These are phyloP conservation scores for Cartodere bifasciata DNA, from an alignment of 2,888 invertebrate species.

Conservation along the genomic window DNA sequence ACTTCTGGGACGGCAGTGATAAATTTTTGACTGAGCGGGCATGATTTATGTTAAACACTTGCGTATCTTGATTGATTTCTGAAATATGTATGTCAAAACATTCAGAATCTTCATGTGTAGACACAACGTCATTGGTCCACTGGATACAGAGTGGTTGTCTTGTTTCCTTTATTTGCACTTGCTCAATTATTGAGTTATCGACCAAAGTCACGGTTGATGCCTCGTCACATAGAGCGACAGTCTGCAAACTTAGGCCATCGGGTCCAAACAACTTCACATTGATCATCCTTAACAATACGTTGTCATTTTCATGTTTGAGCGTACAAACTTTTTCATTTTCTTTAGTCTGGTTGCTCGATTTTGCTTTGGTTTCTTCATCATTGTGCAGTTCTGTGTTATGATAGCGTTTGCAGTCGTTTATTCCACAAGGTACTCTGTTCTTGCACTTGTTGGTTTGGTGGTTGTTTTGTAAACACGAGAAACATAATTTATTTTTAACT, in stretches of 20 bases:
- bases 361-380: neutral
- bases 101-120: constrained; percentile 7
- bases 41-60: constrained; percentile 8
- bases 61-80: constrained; percentile 2
- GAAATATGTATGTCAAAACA: constrained; percentile 6
- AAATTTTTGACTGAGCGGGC: constrained; percentile 7
- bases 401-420: neutral
- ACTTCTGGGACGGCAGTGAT: constrained; percentile 6
- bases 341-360: too few species aligned
- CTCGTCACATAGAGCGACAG: constrained; percentile 5
- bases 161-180: constrained; percentile 6
- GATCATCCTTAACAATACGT: constrained; percentile 2
- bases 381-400: constrained; percentile 5
- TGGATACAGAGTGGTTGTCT: constrained; percentile 8
- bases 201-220: constrained; percentile 3
- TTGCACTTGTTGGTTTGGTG: constrained; percentile 1
- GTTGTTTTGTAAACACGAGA: constrained; percentile 2
- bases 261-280: constrained; percentile 4
- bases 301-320: constrained; percentile 1
- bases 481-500: constrained; percentile 4
- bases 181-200: constrained; percentile 2
- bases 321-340: constrained; percentile 2
- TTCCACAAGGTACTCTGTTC: constrained; percentile 1
- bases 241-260: constrained; percentile 2
- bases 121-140: constrained; percentile 8